Percentiles rank a stretch among this genome's conserved stretches.
Conservation (phyloP, 2,113 vertebrate species). For the Noturus placidus region DNA sequence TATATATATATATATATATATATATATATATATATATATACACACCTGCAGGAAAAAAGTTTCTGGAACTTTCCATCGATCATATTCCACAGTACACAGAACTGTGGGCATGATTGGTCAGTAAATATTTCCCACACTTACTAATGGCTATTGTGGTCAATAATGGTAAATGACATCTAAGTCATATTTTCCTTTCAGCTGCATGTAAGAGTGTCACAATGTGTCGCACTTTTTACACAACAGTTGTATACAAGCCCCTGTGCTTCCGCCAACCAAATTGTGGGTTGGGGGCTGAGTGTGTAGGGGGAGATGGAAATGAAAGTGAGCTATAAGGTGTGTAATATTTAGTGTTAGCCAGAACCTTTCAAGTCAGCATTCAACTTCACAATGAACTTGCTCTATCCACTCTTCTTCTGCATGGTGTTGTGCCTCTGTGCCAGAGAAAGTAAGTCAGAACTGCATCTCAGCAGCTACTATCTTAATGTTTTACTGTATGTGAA, state of each 20-base stretch:
- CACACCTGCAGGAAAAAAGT: neutral
- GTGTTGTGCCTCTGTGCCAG: neutral
- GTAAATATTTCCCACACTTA: neutral
- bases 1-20: too few relatives aligned
- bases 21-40: too few relatives aligned
- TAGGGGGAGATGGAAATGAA: constrained; percentile 37
- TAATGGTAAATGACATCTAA: neutral
- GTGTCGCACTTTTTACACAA: neutral
- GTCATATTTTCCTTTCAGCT: constrained; percentile 14
- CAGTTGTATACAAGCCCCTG: neutral
- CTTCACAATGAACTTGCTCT: constrained; percentile 17
- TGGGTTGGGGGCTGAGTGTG: constrained; percentile 26
- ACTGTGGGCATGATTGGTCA: neutral
- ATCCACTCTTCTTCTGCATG: constrained; percentile 1
- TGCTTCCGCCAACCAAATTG: constrained; percentile 25
- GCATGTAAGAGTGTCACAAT: neutral
- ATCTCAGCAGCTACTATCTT: neutral
- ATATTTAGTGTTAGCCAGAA: neutral
- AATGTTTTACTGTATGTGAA: neutral
- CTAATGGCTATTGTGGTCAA: neutral
- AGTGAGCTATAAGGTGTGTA: constrained; percentile 8
- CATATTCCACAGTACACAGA: neutral
- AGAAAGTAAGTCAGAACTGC: constrained; percentile 35
- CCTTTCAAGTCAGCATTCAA: neutral
- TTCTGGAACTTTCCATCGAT: constrained; percentile 5